Evolutionary conservation across 2,797 vertebrate species (phyloP).

Genomic region (Onychomys arenicola): DNA sequence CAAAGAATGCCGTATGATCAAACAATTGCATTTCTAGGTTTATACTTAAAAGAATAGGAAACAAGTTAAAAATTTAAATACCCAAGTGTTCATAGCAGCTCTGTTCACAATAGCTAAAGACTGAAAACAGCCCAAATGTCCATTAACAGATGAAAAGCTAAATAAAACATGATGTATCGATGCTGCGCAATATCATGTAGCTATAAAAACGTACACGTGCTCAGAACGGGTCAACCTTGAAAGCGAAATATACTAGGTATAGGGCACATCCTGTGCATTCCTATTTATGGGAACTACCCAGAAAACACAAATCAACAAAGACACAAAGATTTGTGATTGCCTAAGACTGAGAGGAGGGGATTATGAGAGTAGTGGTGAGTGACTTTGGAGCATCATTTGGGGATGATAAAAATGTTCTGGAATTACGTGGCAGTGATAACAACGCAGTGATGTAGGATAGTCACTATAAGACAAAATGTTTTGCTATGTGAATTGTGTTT

Average conservation of each 20-base stretch:
- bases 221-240: neutral
- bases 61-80: conserved; percentile 6
- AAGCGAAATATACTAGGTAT: conserved; percentile 1
- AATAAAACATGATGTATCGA: neutral
- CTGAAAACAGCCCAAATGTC: neutral
- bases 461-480: neutral
- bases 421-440: neutral
- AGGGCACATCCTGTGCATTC: neutral
- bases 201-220: neutral
- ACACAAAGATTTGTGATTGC: neutral
- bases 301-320: neutral
- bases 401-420: conserved; percentile 3
- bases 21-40: neutral
- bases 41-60: conserved; percentile 28
- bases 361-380: neutral
- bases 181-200: neutral
- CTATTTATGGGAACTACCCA: conserved; percentile 4
- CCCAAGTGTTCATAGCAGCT: neutral
- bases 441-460: neutral
- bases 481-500: neutral
- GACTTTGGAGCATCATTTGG: neutral
- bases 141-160: neutral
- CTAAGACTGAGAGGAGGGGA: neutral
- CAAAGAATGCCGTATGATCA: neutral
- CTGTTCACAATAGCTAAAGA: conserved; percentile 26